These are phyloP conservation scores for Rhabdomys dilectus DNA, from an alignment of 2,113 vertebrate genomes.

Conservation along the genomic window DNA sequence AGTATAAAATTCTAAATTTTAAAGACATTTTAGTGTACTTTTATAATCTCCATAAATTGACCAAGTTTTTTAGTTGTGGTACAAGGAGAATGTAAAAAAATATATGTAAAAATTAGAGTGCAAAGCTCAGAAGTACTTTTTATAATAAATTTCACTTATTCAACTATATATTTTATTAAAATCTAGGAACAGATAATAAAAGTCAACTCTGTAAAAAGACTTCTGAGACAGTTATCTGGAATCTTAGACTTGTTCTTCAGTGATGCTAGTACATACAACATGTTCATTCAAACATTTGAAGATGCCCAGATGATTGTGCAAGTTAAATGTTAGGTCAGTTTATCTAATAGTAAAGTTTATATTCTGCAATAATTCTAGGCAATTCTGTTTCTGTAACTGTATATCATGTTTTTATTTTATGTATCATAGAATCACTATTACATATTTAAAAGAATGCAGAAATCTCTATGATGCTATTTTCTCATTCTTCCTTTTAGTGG, in stretches of 20 bases:
- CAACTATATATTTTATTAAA: neutral
- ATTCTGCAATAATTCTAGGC: neutral
- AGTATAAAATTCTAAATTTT: constrained; percentile 13
- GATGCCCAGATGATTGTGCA: neutral
- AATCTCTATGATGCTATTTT: constrained; percentile 19
- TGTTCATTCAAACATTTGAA: constrained; percentile 17
- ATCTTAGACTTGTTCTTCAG: neutral
- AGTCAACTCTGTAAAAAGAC: neutral
- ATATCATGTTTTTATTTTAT: neutral
- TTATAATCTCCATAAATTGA: neutral
- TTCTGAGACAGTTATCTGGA: neutral
- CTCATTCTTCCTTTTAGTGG: neutral
- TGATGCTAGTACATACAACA: neutral
- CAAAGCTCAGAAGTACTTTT: neutral
- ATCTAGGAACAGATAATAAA: neutral
- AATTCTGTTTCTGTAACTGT: neutral
- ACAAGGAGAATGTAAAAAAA: neutral
- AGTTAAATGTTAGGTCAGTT: neutral
- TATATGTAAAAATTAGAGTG: neutral
- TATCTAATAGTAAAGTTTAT: constrained; percentile 3
- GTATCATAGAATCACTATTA: neutral
- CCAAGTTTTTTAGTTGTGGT: neutral
- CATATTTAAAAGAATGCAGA: constrained; percentile 30
- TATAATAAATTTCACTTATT: neutral
- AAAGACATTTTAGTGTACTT: neutral